phyloP scores from a whole-genome alignment of 2,113 vertebrate genomes.

The Mustelus asterias region DNA sequence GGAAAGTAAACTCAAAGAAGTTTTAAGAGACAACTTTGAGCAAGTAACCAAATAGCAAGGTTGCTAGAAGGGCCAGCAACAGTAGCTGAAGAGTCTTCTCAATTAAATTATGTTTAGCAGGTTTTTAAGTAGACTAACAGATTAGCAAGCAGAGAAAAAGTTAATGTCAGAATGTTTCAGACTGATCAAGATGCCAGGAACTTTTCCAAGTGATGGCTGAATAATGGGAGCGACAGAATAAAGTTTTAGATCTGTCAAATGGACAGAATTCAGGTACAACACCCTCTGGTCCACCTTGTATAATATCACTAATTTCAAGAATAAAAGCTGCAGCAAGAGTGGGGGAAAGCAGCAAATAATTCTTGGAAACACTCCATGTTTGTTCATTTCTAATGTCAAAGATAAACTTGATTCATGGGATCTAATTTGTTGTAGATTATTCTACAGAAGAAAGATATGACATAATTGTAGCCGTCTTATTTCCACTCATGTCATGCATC shows the following conservation, averaged over 20 bases:
- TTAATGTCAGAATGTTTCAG: not conserved
- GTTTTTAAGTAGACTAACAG: not conserved
- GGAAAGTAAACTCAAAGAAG: not conserved
- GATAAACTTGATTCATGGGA: not conserved
- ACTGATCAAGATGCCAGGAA: not conserved
- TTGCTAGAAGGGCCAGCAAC: not conserved
- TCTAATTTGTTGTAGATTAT: not conserved
- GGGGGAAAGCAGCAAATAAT: not conserved
- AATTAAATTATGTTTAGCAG: not conserved
- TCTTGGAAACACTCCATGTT: not conserved
- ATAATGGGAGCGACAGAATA: not conserved
- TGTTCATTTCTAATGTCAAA: not conserved
- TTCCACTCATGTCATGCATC: not conserved
- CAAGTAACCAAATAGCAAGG: not conserved
- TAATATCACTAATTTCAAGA: not conserved
- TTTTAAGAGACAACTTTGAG: not conserved
- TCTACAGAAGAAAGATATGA: not conserved
- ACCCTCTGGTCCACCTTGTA: not conserved
- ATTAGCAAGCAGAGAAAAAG: not conserved
- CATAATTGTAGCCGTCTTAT: not conserved
- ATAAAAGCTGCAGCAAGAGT: not conserved
- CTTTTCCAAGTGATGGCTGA: not conserved
- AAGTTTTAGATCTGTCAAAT: not conserved
- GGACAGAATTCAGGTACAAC: not conserved
- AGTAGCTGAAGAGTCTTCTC: not conserved